Conservation (phyloP, 37 sponge, comb jelly and placozoan species). For the Aplysina aerophoba region DNA sequence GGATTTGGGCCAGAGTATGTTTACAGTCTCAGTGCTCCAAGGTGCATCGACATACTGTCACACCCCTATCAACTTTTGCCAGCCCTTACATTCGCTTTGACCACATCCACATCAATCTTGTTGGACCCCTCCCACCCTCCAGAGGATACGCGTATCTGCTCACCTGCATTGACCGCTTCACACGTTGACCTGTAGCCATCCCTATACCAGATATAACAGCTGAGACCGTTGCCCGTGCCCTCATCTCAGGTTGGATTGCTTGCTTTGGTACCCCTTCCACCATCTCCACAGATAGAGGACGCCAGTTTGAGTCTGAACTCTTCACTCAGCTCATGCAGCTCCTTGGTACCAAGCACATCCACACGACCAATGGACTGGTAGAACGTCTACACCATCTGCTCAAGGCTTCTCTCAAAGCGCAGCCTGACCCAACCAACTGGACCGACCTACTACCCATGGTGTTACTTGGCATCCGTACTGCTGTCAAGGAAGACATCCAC, state of each 20-base stretch:
- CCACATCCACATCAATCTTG: slow-evolving; percentile 61
- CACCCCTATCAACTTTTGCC: slow-evolving; percentile 47
- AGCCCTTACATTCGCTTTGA: slow-evolving; percentile 58
- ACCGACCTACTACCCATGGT: slow-evolving; percentile 40
- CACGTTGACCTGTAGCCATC: slow-evolving; percentile 63
- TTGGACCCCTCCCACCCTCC: slow-evolving; percentile 70
- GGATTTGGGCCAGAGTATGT: slow-evolving; percentile 60
- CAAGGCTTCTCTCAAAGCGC: slow-evolving; percentile 31
- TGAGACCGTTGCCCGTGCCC: slow-evolving; percentile 44
- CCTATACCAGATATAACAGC: slow-evolving; percentile 57
- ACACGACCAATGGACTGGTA: slow-evolving; percentile 68
- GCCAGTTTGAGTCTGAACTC: slow-evolving; percentile 43
- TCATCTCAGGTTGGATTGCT: slow-evolving; percentile 34
- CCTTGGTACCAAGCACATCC: slow-evolving; percentile 44
- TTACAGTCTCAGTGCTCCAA: slow-evolving; percentile 48
- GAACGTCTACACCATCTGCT: slow-evolving; percentile 56
- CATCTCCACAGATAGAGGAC: slow-evolving; percentile 38
- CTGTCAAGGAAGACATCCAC: slow-evolving; percentile 8
- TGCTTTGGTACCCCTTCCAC: slow-evolving; percentile 41
- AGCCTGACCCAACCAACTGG: slow-evolving; percentile 32
- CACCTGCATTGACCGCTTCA: slow-evolving; percentile 59
- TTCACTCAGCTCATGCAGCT: slow-evolving; percentile 29
- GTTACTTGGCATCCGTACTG: slow-evolving; percentile 40
- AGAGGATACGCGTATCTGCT: slow-evolving; percentile 58
- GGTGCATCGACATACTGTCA: slow-evolving; percentile 44